A percentile compares a stretch with the other conserved stretches of the same genome.
phyloP scores from a whole-genome alignment of 30 jellyfish, hydroid and myxozoan genomes.

The Catostylus mosaicus region DNA sequence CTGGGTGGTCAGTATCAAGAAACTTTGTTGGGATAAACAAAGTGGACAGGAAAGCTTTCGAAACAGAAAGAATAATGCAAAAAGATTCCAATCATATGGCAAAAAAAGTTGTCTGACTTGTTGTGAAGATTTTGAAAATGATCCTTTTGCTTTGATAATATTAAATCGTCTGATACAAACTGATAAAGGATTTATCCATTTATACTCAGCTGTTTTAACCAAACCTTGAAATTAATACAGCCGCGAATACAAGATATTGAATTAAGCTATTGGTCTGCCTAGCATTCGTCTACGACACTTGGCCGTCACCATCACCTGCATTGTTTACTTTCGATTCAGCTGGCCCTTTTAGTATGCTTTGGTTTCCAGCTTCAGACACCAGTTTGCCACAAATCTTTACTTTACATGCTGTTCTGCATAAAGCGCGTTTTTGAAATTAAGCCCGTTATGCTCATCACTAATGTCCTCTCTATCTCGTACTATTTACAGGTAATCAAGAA shows the following conservation, averaged over 20 bases:
- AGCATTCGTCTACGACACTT: slow-evolving; percentile 37
- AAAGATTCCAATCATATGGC: slow-evolving; percentile 12
- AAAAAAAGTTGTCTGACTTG: slow-evolving; percentile 1
- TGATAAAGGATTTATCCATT: slow-evolving; percentile 7
- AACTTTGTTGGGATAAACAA: not conserved
- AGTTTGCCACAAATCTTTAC: slow-evolving; percentile 33
- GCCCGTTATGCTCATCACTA: not conserved
- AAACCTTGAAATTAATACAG: slow-evolving; percentile 9
- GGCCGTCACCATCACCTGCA: not conserved
- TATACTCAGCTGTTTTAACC: slow-evolving; percentile 33
- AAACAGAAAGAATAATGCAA: not conserved
- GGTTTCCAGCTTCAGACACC: slow-evolving; percentile 22
- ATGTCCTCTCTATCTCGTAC: too few species aligned
- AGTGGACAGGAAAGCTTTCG: not conserved
- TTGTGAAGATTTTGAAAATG: not conserved
- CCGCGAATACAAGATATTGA: slow-evolving; percentile 12
- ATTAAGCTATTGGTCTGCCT: slow-evolving; percentile 57
- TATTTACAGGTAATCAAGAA: too few species aligned
- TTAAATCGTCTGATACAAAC: slow-evolving; percentile 8
- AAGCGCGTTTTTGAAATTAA: not conserved
- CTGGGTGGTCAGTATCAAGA: too few species aligned
- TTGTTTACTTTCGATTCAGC: slow-evolving; percentile 4
- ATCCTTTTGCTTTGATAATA: slow-evolving; percentile 7
- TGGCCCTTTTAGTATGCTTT: not conserved
- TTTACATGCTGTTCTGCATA: slow-evolving; percentile 2